Base-by-base conservation (phyloP, 2,888 invertebrate species). In the Hybos culiciformis region DNA sequence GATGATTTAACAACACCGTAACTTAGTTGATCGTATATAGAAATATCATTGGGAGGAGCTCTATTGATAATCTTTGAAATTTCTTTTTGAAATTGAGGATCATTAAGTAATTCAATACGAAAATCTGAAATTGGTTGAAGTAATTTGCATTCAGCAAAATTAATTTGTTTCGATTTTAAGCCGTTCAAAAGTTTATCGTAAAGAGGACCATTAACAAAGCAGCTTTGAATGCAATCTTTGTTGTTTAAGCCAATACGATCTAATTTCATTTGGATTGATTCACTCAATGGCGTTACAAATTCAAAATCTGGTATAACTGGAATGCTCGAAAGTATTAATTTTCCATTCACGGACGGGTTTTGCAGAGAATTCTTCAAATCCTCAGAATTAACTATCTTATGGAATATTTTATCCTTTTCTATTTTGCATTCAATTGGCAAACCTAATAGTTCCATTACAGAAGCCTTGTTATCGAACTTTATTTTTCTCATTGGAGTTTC, bases 151-250 rank as follows among this genome's bases (percentile, higher is more conserved):
- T 69, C 66, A 4, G 63, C 60, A 18, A 71, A 66, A 2, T 70
- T 65, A 48, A 75, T 68, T 47, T 70, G 71, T 42, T 73, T 65
- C 32, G 72, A 71, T 36, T 65, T 68, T 20, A 76, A 58, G 47
- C 72, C 68, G 45, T 70, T 70, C 44, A 75, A 68, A 5, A 76
- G 58, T 50, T 71, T 72, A 46, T 75, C 74, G 49, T 76, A 76
- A 24, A 74, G 70, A 0, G 73, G 73, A 0, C 73, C 73, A 54
- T 76, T 74, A 53, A 73, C 70, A 2, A 75, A 69, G 0, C 73
- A 73, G 51, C 75, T 75, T 51, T 74, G 74, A 20, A 76, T 70
- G 14, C 36, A 39, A 50, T 73, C 66, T 43, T 71, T 70, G 0
- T 70, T 71, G 52, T 75, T 73, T 19, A 76, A 70, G 5, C 63